These are phyloP conservation scores for Siderastrea siderea DNA, from an alignment of 92 coral and sea anemone species.

Conservation along the genomic window DNA sequence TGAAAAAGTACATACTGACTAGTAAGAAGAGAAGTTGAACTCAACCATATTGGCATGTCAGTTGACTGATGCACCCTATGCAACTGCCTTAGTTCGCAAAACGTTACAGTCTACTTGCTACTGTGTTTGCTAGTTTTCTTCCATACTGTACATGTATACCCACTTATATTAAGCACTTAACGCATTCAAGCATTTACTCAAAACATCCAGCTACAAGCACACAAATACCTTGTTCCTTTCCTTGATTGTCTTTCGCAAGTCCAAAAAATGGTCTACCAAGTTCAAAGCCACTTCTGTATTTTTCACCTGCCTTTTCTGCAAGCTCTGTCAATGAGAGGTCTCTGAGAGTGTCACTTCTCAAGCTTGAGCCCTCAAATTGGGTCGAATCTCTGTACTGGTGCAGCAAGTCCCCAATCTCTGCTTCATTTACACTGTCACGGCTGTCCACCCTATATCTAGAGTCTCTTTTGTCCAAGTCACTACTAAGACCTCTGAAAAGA, in stretches of 20 bases:
- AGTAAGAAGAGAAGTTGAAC: background rate
- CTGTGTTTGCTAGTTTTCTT: background rate
- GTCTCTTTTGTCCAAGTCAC: conserved; percentile 2
- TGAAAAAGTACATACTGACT: background rate
- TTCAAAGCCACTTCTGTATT: conserved; percentile 69
- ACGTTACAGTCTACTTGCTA: background rate
- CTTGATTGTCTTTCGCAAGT: background rate
- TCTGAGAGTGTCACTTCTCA: conserved; percentile 10
- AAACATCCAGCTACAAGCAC: background rate
- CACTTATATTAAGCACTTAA: background rate
- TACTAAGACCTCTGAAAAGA: conserved; percentile 5
- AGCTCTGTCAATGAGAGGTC: conserved; percentile 26
- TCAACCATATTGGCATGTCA: background rate
- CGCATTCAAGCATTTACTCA: background rate
- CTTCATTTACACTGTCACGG: background rate
- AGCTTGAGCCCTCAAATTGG: conserved; percentile 1
- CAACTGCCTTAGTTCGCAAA: background rate
- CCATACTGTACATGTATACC: background rate
- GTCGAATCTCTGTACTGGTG: conserved; percentile 7
- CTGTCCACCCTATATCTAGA: conserved; percentile 4
- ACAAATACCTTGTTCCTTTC: conserved; percentile 15
- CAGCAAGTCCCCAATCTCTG: background rate
- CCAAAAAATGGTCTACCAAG: conserved; percentile 81
- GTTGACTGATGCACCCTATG: background rate
- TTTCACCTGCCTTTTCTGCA: conserved; percentile 13